Percentiles rank a stretch among this genome's conserved stretches.
Conservation (phyloP, 2,113 vertebrate genomes). For the Pseudorasbora parva region DNA sequence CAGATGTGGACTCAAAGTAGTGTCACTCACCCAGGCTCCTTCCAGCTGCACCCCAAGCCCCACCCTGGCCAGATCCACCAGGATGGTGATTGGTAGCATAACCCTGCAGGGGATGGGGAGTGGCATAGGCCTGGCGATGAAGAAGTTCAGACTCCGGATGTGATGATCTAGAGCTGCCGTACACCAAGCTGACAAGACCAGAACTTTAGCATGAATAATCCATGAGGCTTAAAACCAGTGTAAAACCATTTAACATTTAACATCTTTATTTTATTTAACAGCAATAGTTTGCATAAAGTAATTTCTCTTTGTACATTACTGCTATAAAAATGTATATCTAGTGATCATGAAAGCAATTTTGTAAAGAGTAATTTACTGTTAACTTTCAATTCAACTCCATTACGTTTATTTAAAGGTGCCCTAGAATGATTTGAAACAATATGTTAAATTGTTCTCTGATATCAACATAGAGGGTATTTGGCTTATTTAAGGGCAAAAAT, state of each 20-base stretch:
- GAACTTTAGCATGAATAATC: background rate
- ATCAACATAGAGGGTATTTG: too few relatives aligned
- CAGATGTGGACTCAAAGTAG: constrained; percentile 16
- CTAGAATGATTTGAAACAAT: too few relatives aligned
- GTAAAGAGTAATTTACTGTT: background rate
- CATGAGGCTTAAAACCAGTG: background rate
- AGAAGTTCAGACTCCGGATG: constrained; percentile 93
- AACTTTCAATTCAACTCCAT: background rate
- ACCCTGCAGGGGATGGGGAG: constrained; percentile 94
- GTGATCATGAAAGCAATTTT: background rate
- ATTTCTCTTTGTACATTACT: background rate
- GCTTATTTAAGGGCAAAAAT: too few relatives aligned
- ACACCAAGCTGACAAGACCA: constrained; percentile 83
- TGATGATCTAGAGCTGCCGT: constrained; percentile 91
- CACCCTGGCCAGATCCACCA: constrained; percentile 84
- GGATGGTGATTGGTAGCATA: constrained; percentile 97
- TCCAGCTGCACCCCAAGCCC: constrained; percentile 82
- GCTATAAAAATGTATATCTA: too few relatives aligned
- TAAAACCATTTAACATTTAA: background rate
- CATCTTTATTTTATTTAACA: background rate
- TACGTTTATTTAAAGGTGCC: background rate
- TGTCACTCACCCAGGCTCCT: constrained; percentile 81
- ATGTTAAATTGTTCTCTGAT: too few relatives aligned
- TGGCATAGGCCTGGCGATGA: constrained; percentile 90
- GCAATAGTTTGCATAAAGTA: background rate